Evolutionary conservation across 2,888 invertebrate species (phyloP).

Genomic region (Drosophila birchii): DNA sequence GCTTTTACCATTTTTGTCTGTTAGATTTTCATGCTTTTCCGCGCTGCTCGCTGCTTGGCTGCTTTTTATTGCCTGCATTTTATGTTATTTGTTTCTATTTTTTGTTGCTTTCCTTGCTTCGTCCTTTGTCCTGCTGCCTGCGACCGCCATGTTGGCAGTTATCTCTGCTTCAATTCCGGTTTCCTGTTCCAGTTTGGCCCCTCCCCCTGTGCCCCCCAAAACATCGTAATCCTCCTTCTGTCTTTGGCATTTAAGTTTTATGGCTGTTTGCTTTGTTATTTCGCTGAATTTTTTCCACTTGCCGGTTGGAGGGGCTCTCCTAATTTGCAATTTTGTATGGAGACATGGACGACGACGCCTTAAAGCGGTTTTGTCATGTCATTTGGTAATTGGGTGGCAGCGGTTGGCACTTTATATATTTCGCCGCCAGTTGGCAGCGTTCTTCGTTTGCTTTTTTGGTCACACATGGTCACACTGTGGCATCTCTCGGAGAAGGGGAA

Average conservation of each 20-base stretch:
- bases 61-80: slow-evolving; percentile 72
- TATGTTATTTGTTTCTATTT: slow-evolving; percentile 66
- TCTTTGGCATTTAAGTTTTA: slow-evolving; percentile 65
- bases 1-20: slow-evolving; percentile 34
- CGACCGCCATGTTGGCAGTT: slow-evolving; percentile 64
- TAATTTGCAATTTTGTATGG: slow-evolving; percentile 84
- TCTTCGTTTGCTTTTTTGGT: slow-evolving; percentile 20
- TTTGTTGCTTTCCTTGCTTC: slow-evolving; percentile 19
- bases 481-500: not conserved
- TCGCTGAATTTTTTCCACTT: slow-evolving; percentile 48
- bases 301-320: slow-evolving; percentile 55
- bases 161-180: slow-evolving; percentile 50
- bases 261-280: slow-evolving; percentile 61
- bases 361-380: slow-evolving; percentile 83
- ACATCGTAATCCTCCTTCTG: slow-evolving; percentile 36
- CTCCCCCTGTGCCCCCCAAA: not conserved
- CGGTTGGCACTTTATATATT: slow-evolving; percentile 83
- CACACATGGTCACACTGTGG: slow-evolving; percentile 55
- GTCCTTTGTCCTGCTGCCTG: slow-evolving; percentile 7
- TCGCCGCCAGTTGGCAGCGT: slow-evolving; percentile 59
- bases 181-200: slow-evolving; percentile 16
- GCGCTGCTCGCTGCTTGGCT: slow-evolving; percentile 56
- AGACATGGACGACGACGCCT: slow-evolving; percentile 60
- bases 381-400: slow-evolving; percentile 84
- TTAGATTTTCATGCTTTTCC: slow-evolving; percentile 69